phyloP scores from a whole-genome alignment of 2,113 vertebrate genomes.

The Dipodomys spectabilis region DNA sequence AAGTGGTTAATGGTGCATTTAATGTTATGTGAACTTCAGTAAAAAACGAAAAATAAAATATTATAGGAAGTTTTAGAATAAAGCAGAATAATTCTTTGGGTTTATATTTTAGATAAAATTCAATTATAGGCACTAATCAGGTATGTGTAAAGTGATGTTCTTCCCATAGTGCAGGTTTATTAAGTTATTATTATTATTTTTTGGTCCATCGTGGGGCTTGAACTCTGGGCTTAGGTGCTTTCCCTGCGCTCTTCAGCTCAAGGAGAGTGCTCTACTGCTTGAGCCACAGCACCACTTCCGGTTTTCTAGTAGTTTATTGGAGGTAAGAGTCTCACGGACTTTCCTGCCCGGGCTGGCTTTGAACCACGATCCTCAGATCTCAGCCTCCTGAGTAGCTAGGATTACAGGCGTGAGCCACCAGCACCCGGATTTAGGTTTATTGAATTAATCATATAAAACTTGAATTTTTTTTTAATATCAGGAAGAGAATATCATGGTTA shows the following conservation, averaged over 20 bases:
- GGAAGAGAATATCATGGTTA: background rate
- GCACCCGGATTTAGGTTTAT: background rate
- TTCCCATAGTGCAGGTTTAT: background rate
- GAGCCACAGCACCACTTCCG: no score
- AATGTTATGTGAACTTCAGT: conserved; percentile 28
- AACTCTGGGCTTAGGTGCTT: background rate
- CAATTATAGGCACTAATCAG: background rate
- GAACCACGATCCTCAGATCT: no score
- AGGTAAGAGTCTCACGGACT: no score
- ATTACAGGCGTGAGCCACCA: no score
- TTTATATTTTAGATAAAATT: conserved; percentile 43
- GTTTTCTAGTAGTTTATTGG: no score
- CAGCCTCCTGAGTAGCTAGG: no score
- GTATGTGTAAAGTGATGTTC: background rate
- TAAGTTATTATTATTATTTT: background rate
- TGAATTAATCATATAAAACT: background rate
- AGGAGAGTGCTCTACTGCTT: no score
- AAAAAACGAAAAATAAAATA: conserved; percentile 4
- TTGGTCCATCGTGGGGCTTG: background rate
- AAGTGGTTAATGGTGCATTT: conserved; percentile 8
- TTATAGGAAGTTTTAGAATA: background rate
- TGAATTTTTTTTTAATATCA: background rate
- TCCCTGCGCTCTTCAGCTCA: no score
- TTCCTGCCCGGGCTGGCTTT: no score
- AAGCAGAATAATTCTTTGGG: background rate